Base-by-base conservation (phyloP, 2,113 vertebrate genomes). In the Myotis davidii region DNA sequence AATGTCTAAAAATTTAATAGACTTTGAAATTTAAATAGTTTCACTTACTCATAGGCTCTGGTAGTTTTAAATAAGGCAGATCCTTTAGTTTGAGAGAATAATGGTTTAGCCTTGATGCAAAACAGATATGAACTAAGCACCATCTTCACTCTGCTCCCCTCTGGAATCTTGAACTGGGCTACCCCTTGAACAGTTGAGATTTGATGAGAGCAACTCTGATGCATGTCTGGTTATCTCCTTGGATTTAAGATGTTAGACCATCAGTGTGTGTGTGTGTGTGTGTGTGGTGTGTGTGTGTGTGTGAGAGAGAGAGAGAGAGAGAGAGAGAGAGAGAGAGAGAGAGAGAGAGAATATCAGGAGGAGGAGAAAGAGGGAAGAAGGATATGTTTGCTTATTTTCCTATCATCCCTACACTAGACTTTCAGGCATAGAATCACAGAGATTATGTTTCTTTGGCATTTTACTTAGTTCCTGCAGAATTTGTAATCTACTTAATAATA, bases 21-120 rank as follows among this genome's bases (percentile, higher is more conserved):
- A 79, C 25, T 64, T 42, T 54, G 59, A 65, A 69, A 92, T 70
- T 92, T 86, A 96, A 73, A 25, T 90, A 48, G 79, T 84, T 81
- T 91, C 25, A 81, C 16, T 72, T 70, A 48, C 3, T 61, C 50
- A 69, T 39, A 64, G 42, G 37, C n/a, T 90, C 23, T 96, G 72
- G 50, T 67, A 42, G 54, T 92, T 84, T 85, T 72, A 77, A 88
- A 81, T 3, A 72, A 59, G 70, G 78, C 20, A 52, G 52, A 85
- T 48, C 13, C 34, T 23, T 32, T 6, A 65, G 20, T 70, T 54
- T 82, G 79, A 70, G 81, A 92, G 56, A 93, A 50, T 69, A 89
- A 88, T 65, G 50, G 42, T 34, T 82, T 89, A 65, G 27, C 42
- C n/a, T 61, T 59, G 34, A 54, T 52, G 81, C 1, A 12, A 93